Conservation (phyloP, 2,797 vertebrate species). For the Tokudaia tokunoshimensis region DNA sequence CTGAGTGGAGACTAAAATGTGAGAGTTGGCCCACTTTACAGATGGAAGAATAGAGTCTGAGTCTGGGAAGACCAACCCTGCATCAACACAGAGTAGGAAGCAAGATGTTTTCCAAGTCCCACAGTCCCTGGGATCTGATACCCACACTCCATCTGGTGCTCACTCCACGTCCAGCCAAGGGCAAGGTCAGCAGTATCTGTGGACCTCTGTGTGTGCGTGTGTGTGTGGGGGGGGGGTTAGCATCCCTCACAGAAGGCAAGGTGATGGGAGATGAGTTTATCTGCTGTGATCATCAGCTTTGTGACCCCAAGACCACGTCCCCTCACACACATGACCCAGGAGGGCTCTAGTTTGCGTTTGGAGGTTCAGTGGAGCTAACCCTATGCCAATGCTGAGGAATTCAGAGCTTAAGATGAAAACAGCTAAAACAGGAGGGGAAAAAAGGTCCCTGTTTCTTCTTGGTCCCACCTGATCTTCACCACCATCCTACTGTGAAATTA, state of each 20-base stretch:
- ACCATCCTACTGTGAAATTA: neutral
- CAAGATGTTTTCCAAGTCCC: neutral
- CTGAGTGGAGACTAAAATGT: accelerated
- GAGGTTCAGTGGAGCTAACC: neutral
- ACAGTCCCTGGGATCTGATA: accelerated
- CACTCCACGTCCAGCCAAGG: neutral
- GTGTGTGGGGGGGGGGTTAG: too few relatives aligned
- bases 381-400: neutral
- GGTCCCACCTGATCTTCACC: neutral
- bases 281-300: neutral
- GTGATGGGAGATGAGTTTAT: neutral
- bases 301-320: neutral
- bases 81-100: neutral
- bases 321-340: neutral
- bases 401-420: neutral
- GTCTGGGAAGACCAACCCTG: neutral
- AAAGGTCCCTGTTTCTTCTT: accelerated
- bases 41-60: neutral
- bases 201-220: neutral
- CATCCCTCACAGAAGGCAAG: neutral
- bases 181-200: accelerated
- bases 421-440: neutral
- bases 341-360: neutral
- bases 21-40: neutral
- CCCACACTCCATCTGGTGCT: neutral